These are phyloP conservation scores for Acrobasis suavella DNA, from an alignment of 2,888 invertebrate species.

Conservation along the genomic window DNA sequence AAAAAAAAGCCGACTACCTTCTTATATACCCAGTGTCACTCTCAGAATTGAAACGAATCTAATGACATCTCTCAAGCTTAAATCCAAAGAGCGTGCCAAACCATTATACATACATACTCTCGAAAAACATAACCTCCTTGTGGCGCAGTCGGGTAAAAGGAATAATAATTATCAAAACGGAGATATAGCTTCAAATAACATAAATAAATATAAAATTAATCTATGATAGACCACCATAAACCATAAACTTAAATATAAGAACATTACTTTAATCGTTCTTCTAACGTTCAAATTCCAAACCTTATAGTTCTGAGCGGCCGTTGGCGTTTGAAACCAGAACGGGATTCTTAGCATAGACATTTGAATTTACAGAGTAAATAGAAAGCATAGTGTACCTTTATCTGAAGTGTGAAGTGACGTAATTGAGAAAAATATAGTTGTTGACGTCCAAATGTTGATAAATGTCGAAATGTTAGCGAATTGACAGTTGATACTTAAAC, in stretches of 20 bases:
- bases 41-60: no score
- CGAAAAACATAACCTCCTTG: no score
- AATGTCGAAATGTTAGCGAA: not conserved
- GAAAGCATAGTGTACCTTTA: constrained; percentile 13
- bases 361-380: constrained; percentile 17
- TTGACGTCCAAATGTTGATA: not conserved
- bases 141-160: no score
- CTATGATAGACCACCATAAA: no score
- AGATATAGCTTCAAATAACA: no score
- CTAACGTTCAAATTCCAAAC: constrained; percentile 15
- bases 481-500: not conserved
- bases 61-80: no score
- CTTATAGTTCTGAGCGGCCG: constrained; percentile 20
- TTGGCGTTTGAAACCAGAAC: constrained; percentile 37
- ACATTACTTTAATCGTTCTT: not conserved
- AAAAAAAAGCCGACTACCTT: no score
- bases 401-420: constrained; percentile 9
- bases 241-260: not conserved
- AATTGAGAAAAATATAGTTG: constrained; percentile 16
- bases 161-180: no score
- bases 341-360: constrained; percentile 30
- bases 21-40: no score
- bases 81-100: no score
- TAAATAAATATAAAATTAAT: no score
- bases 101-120: no score